A percentile compares a stretch with the other conserved stretches of the same genome.
phyloP scores from a whole-genome alignment of 2,888 invertebrate genomes.

The Luperina nickerlii region DNA sequence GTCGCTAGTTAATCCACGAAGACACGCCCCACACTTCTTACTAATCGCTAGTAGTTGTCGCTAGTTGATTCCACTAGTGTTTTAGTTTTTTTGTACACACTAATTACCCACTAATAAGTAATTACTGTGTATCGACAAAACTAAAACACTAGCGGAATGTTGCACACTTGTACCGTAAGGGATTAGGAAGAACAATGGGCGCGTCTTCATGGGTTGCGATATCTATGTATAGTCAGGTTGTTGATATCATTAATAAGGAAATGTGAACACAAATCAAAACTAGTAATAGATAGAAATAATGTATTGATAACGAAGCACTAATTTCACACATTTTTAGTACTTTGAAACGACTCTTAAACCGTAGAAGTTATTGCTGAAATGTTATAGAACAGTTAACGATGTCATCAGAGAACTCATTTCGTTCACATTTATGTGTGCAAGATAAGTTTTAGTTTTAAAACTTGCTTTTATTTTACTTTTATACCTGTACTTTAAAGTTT shows the following conservation, averaged over 20 bases:
- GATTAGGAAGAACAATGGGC: too few relatives aligned
- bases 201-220: too few relatives aligned
- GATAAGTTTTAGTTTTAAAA: slow-evolving; percentile 46
- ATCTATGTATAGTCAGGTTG: background rate
- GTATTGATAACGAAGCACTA: background rate
- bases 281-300: background rate
- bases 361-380: slow-evolving; percentile 35
- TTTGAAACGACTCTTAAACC: slow-evolving; percentile 12
- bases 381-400: slow-evolving; percentile 46
- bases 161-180: too few relatives aligned
- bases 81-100: too few relatives aligned
- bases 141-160: too few relatives aligned
- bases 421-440: slow-evolving; percentile 41
- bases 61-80: too few relatives aligned
- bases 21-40: too few relatives aligned
- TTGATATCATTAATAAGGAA: too few relatives aligned
- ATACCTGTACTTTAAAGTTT: slow-evolving; percentile 37
- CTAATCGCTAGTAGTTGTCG: too few relatives aligned
- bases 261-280: background rate
- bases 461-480: slow-evolving; percentile 36
- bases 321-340: slow-evolving; percentile 10
- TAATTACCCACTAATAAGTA: too few relatives aligned
- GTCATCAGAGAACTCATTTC: slow-evolving; percentile 48
- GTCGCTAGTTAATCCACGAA: too few relatives aligned
- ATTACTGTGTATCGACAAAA: too few relatives aligned